Conservation (phyloP, 2,888 invertebrate species). For the Tachina grossa region DNA sequence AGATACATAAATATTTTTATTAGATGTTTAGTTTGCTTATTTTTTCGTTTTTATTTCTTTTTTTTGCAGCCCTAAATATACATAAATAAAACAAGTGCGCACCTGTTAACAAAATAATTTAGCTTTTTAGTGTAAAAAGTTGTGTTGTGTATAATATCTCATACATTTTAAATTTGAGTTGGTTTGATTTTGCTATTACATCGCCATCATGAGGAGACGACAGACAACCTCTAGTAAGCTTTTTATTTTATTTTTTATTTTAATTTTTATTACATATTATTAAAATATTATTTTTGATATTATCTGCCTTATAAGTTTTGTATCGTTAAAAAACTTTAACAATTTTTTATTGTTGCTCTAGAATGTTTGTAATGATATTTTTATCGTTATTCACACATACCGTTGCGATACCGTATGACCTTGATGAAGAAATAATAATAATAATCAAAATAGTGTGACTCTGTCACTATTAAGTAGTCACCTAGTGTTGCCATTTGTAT, state of each 20-base stretch:
- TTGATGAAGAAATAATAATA: slow-evolving; percentile 22
- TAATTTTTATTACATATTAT: slow-evolving; percentile 13
- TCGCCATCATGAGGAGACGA: slow-evolving; percentile 67
- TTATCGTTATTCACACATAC: slow-evolving; percentile 37
- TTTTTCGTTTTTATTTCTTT: slow-evolving; percentile 44
- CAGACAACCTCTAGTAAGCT: slow-evolving; percentile 63
- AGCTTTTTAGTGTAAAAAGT: slow-evolving; percentile 48
- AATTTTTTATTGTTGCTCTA: not conserved
- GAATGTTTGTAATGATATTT: not conserved
- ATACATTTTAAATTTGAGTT: slow-evolving; percentile 23
- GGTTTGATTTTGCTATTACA: slow-evolving; percentile 41
- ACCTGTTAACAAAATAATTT: slow-evolving; percentile 36
- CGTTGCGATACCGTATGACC: not conserved
- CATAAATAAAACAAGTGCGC: slow-evolving; percentile 22
- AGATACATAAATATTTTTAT: slow-evolving; percentile 29
- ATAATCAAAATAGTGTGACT: not conserved
- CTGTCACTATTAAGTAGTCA: not conserved
- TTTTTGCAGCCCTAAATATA: slow-evolving; percentile 63
- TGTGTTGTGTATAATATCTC: slow-evolving; percentile 32
- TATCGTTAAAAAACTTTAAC: not conserved
- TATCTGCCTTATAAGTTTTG: not conserved
- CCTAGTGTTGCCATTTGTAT: slow-evolving; percentile 10
- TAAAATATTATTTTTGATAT: slow-evolving; percentile 13
- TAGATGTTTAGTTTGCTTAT: slow-evolving; percentile 49
- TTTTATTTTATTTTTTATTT: slow-evolving; percentile 41